Evolutionary conservation across 2,797 vertebrate genomes (phyloP), one percentile per base, ranked within the genome.

Genomic region (Ctenochaetus hawaiiensis): DNA sequence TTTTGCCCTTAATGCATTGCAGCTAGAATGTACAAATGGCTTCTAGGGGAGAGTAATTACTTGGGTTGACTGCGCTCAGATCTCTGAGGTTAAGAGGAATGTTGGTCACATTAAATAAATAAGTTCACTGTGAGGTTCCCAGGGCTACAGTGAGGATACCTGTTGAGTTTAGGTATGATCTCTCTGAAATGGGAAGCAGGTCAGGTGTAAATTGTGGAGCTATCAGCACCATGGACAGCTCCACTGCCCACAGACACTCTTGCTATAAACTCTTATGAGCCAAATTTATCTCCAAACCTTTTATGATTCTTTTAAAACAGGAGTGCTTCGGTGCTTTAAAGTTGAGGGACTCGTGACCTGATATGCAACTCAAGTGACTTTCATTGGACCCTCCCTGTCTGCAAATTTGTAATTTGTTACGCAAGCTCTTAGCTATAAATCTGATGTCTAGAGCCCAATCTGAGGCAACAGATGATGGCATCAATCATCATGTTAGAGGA

Each of bases 11-110:
- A 77, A 59, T 62, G 60, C 63, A 23, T 16, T 76, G 53, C 43
- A 53, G 22, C 17, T 17, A 22, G 30, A 26, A 39, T 75, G 71
- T 69, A 61, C 56, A 66, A 81, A 80, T 73, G 67, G 37, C 47
- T 73, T 81, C 67, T 58, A 39, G 34, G 48, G 54, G 59, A 65
- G 63, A 68, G 52, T 75, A 80, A 83, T 86, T 82, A 65, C 67
- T 70, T 70, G 68, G 69, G 69, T 61, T 69, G 74, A 43, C 45
- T 53, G 56, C 61, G 54, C 16, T 43, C 56, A 39, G 52, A 18
- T n/a, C 45, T 65, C 49, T 62, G 16, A 74, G 56, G 23, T 12
- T 49, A 58, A 67, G 18, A 69, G 51, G 53, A 78, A 69, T 77
- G 65, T 60, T 57, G 7, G 48, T 68, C 58, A 17, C 20, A 26